A percentile compares a stretch with the other conserved stretches of the same genome.
phyloP scores from a whole-genome alignment of 2,113 vertebrate genomes.

The Larimichthys crocea region DNA sequence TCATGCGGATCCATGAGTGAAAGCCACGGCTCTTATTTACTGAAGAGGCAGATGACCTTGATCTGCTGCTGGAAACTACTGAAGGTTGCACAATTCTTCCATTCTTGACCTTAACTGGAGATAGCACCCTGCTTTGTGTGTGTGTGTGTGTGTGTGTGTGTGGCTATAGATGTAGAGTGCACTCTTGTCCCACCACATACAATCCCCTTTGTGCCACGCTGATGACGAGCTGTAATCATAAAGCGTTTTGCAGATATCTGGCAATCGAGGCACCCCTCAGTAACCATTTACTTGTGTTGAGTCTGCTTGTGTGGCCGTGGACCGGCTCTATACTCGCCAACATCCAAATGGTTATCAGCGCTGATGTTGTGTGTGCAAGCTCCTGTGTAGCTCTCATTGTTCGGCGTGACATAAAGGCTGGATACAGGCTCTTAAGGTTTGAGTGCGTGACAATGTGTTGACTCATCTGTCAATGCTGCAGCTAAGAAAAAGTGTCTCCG shows the following conservation, averaged over 20 bases:
- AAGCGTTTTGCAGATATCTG: constrained; percentile 30
- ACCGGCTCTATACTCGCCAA: constrained; percentile 10
- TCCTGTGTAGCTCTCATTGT: constrained; percentile 13
- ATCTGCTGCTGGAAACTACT: constrained; percentile 59
- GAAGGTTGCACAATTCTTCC: constrained; percentile 58
- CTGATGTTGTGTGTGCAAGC: constrained; percentile 18
- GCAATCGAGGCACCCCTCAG: constrained; percentile 34
- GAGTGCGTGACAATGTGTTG: constrained; percentile 51
- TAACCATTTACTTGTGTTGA: constrained; percentile 40
- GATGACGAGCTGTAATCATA: constrained; percentile 12
- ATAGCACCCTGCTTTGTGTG: constrained; percentile 1
- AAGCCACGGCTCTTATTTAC: constrained; percentile 65
- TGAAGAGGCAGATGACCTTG: constrained; percentile 74
- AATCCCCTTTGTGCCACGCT: constrained; percentile 13
- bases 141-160: constrained; percentile 3
- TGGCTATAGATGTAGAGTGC: too few relatives aligned
- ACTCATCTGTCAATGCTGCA: constrained; percentile 53
- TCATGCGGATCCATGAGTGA: constrained; percentile 72
- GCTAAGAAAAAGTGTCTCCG: constrained; percentile 46
- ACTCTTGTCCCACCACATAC: background rate
- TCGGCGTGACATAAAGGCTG: constrained; percentile 6
- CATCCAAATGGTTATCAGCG: constrained; percentile 49
- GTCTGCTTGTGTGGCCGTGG: constrained; percentile 44
- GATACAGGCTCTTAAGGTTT: constrained; percentile 12
- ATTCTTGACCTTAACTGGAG: constrained; percentile 23